These are phyloP conservation scores for Celastrina argiolus DNA, from an alignment of 2,888 invertebrate genomes.

Conservation along the genomic window DNA sequence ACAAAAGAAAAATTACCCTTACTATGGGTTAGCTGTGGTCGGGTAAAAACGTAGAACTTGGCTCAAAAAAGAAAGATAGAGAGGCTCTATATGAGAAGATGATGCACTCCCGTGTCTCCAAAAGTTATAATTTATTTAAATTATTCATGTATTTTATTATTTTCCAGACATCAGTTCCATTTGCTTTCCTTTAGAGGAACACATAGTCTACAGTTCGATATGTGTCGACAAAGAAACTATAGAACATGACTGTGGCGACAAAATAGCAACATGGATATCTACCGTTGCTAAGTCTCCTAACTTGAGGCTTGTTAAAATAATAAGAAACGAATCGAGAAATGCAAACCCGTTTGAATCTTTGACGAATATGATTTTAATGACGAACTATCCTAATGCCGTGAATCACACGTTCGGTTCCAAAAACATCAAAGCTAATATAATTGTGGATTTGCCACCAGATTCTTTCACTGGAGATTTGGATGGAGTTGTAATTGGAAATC, in stretches of 20 bases:
- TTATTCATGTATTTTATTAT: not conserved
- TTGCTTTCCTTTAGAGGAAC: conserved; percentile 9
- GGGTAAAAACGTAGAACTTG: too few species aligned
- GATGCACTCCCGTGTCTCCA: too few species aligned
- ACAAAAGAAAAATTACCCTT: too few species aligned
- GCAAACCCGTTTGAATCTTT: not conserved
- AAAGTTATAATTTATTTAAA: too few species aligned
- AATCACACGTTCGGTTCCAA: not conserved
- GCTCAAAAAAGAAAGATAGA: too few species aligned
- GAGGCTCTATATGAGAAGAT: too few species aligned
- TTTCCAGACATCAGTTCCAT: conserved; percentile 13
- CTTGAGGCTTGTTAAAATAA: conserved; percentile 16
- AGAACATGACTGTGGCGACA: conserved; percentile 20
- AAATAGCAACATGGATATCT: conserved; percentile 22
- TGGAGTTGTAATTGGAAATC: not conserved
- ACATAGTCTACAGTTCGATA: conserved; percentile 4
- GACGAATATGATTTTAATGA: not conserved
- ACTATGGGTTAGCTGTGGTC: too few species aligned
- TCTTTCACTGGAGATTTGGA: not conserved
- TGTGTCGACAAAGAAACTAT: not conserved
- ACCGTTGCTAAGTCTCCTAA: not conserved
- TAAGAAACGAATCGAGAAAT: not conserved
- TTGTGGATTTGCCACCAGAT: not conserved
- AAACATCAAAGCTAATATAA: conserved; percentile 11
- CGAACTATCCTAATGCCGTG: not conserved